These are phyloP conservation scores for Threskiornis aethiopicus DNA, from an alignment of 2,797 vertebrate species.

Conservation along the genomic window DNA sequence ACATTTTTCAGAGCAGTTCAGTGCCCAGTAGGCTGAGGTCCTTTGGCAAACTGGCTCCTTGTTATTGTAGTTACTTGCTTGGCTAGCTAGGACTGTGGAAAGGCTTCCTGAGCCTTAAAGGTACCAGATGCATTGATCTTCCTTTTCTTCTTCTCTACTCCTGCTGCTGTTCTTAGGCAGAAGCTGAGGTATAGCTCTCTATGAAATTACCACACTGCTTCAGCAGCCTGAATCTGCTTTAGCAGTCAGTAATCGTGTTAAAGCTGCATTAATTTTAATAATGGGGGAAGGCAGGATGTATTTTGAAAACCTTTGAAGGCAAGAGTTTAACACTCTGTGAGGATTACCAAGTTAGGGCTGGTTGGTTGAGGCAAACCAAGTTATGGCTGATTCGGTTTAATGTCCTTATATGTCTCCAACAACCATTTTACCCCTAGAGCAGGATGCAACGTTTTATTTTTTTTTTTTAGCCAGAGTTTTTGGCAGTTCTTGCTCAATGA, in stretches of 20 bases:
- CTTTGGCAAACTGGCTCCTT: neutral
- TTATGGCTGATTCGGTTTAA: neutral
- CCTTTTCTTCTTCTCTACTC: neutral
- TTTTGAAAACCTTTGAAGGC: neutral
- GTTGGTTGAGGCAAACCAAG: neutral
- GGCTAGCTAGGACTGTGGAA: neutral
- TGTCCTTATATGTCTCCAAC: neutral
- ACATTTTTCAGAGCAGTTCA: neutral
- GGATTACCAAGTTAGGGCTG: neutral
- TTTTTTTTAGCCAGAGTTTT: neutral
- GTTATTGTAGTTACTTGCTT: neutral
- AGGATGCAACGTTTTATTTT: neutral
- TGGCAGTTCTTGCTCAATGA: neutral
- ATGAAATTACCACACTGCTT: neutral
- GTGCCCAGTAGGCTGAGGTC: neutral
- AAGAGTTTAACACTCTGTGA: neutral
- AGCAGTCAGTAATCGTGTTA: neutral
- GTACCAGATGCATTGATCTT: neutral
- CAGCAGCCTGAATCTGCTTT: neutral
- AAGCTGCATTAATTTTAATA: neutral
- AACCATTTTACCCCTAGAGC: neutral
- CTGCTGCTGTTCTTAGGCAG: neutral
- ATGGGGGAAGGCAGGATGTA: neutral
- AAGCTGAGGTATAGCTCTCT: neutral
- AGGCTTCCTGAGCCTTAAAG: neutral